Evolutionary conservation across 2,888 invertebrate genomes (phyloP), one percentile per base, ranked within the genome.

Genomic region (Papilio demoleus): DNA sequence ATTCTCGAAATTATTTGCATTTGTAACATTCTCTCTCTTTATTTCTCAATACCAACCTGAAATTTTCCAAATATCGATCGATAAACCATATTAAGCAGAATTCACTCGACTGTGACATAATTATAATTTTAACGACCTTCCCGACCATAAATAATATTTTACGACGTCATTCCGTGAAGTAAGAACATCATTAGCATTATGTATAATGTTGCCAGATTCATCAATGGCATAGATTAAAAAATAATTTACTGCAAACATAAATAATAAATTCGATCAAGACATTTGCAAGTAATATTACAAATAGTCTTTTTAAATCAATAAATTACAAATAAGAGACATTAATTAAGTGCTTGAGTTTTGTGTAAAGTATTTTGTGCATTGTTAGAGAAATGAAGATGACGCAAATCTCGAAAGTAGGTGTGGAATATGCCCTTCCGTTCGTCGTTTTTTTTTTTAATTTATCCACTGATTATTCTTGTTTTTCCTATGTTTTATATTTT

Each of bases 91-190:
- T 22, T 59, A 31, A 11, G 4, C 38, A 17, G 22, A 59, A 38
- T 59, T 38, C 36, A 38, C 59, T 59, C 22, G 36, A 19, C 63
- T 17, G 47, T 34, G 47, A 36, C 34, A 34, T 34, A 34, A 63
- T 34, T 17, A 50, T 47, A 17, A 31, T 34, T 36, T 24, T 64
- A 64, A 64, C 53, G 64, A 38, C 38, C 14, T 38, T 27, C 14
- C 64, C 22, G 9, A 38, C 53, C 38, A 64, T 64, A 64, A 53
- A 64, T 64, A 38, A 53, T 53, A 24, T 64, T 64, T 64, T 64
- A 64, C 53, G 64, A 53, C 38, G 64, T 36, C 64, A 64, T 65
- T 64, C 38, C 38, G 64, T 34, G 11, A 64, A 64, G 38, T 64
- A 64, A 24, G 64, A 36, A 38, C 27, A 40, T 40, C 65, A 56